These are phyloP conservation scores for Drosophila navojoa DNA, from an alignment of 1,140 invertebrate genomes.

Conservation along the genomic window DNA sequence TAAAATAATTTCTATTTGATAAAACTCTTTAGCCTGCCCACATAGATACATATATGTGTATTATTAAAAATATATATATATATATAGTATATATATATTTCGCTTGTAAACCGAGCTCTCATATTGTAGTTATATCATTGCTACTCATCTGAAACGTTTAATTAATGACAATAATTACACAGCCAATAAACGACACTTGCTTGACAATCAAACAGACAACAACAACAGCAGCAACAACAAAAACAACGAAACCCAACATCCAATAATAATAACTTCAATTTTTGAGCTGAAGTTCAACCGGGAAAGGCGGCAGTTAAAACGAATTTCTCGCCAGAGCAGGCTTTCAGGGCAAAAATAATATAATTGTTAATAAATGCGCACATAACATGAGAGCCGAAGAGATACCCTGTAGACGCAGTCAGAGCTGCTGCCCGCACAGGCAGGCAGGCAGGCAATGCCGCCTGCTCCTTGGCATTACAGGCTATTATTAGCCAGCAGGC, in stretches of 20 bases:
- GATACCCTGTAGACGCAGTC: slow-evolving; percentile 2
- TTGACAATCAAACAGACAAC: slow-evolving; percentile 22
- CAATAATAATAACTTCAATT: slow-evolving; percentile 1
- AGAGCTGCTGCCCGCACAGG: too few relatives aligned
- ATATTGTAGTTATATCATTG: slow-evolving; percentile 14
- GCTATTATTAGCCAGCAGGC: slow-evolving; percentile 4
- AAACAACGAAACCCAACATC: too few relatives aligned
- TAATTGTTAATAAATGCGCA: slow-evolving; percentile 67
- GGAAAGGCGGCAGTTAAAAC: slow-evolving; percentile 18
- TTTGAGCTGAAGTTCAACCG: slow-evolving; percentile 13
- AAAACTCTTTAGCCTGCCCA: too few relatives aligned
- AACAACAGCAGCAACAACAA: not conserved
- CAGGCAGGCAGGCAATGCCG: not conserved
- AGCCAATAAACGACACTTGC: slow-evolving; percentile 49
- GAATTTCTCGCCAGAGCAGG: slow-evolving; percentile 1
- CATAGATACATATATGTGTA: too few relatives aligned
- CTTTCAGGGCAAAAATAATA: slow-evolving; percentile 39
- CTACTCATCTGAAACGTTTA: slow-evolving; percentile 48
- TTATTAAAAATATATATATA: too few relatives aligned
- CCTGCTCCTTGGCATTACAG: not conserved
- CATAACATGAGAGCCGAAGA: not conserved
- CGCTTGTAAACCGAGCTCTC: not conserved
- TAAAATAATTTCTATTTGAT: too few relatives aligned
- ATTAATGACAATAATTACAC: slow-evolving; percentile 65
- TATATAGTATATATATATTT: too few relatives aligned